Percentiles rank a stretch among this genome's conserved stretches.
These are phyloP conservation scores for Andrena hattorfiana DNA, from an alignment of 2,888 invertebrate species.

Conservation along the genomic window DNA sequence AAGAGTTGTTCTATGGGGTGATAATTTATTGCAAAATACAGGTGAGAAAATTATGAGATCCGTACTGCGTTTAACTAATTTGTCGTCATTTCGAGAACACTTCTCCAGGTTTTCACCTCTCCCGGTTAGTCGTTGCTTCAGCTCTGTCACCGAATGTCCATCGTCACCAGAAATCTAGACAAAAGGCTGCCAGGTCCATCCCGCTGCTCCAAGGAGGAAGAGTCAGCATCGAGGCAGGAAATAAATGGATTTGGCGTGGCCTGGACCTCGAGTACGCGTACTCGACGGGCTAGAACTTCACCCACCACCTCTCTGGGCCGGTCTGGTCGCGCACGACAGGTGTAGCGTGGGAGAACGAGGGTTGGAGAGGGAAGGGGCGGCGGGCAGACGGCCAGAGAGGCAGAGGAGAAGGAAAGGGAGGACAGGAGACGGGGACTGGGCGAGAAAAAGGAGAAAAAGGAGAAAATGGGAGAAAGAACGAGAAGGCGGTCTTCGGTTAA, in stretches of 20 bases:
- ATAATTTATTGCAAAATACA: too few species aligned
- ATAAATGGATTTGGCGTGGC: slow-evolving; percentile 79
- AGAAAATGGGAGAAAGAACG: slow-evolving; percentile 72
- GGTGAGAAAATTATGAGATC: too few species aligned
- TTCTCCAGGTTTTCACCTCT: too few species aligned
- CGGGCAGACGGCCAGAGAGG: slow-evolving; percentile 58
- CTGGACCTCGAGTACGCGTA: slow-evolving; percentile 73
- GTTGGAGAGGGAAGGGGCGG: slow-evolving; percentile 48
- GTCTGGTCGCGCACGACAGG: slow-evolving; percentile 77
- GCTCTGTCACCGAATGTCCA: too few species aligned
- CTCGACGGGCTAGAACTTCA: slow-evolving; percentile 70
- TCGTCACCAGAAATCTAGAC: too few species aligned
- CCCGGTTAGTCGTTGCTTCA: too few species aligned
- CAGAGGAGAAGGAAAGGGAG: slow-evolving; percentile 40
- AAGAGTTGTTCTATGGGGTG: too few species aligned
- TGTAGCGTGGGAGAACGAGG: slow-evolving; percentile 82
- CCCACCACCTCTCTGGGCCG: slow-evolving; percentile 56
- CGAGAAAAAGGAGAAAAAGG: slow-evolving; percentile 60
- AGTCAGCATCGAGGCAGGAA: slow-evolving; percentile 49
- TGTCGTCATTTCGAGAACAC: too few species aligned
- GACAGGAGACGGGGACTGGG: slow-evolving; percentile 59
- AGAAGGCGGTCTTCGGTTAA: slow-evolving; percentile 82
- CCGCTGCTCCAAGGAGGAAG: background rate
- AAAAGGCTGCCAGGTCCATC: background rate
- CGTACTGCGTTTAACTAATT: too few species aligned